Evolutionary conservation across 37 sponge, comb jelly and placozoan genomes (phyloP).

Genomic region (Agelas oroides): DNA sequence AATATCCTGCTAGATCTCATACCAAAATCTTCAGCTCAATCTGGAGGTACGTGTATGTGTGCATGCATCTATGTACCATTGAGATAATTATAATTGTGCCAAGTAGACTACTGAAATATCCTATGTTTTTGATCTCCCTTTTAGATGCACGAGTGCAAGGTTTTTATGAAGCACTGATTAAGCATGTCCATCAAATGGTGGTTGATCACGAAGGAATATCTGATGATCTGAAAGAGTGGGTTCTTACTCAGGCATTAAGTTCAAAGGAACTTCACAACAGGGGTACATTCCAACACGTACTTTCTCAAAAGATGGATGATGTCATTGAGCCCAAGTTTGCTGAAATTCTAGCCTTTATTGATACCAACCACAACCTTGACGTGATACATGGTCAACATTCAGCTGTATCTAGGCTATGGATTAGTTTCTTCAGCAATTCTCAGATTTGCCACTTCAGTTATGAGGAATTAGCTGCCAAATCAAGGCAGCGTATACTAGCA

Average conservation of each 20-base stretch:
- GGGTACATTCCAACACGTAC: constrained; percentile 51
- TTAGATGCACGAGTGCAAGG: too few species aligned
- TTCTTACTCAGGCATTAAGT: constrained; percentile 45
- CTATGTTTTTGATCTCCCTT: too few species aligned
- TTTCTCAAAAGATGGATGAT: constrained; percentile 51
- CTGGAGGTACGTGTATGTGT: not conserved
- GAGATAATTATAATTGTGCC: too few species aligned
- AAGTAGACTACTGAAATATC: too few species aligned
- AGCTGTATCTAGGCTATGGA: constrained; percentile 13
- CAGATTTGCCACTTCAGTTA: not conserved
- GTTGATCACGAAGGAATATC: constrained; percentile 9
- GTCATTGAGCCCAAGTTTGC: constrained; percentile 50
- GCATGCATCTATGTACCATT: too few species aligned
- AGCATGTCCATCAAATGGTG: constrained; percentile 22
- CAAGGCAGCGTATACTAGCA: not conserved
- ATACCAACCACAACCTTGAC: constrained; percentile 53
- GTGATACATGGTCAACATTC: not conserved
- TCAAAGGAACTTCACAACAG: constrained; percentile 31
- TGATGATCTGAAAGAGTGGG: constrained; percentile 37
- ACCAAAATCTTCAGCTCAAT: constrained; percentile 9
- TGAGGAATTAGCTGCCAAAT: constrained; percentile 3
- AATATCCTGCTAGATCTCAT: constrained; percentile 31
- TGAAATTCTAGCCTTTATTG: constrained; percentile 49
- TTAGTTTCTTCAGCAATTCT: constrained; percentile 12
- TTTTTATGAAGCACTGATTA: constrained; percentile 33